Evolutionary conservation across 2,797 vertebrate genomes (phyloP).

Genomic region (Gymnocypris eckloni): DNA sequence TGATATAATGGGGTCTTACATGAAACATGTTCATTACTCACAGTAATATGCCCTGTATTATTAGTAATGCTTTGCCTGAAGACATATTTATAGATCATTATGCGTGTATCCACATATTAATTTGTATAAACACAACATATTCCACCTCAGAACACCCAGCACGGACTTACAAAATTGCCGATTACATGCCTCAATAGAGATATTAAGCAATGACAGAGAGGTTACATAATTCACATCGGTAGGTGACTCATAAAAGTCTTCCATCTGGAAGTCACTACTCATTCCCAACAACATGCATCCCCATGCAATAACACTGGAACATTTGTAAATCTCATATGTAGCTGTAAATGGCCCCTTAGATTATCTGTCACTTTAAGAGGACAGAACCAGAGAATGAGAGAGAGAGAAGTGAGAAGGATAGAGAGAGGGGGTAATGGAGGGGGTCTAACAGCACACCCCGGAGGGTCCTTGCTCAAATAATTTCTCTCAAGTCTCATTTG

Average conservation of each 20-base stretch:
- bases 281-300: constrained; percentile 58
- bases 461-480: constrained; percentile 50
- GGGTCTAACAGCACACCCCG: constrained; percentile 38
- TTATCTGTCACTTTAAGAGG: constrained; percentile 57
- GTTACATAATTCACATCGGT: constrained; percentile 57
- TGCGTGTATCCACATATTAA: constrained; percentile 31
- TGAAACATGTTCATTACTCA: constrained; percentile 36
- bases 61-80: constrained; percentile 37
- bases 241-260: constrained; percentile 54
- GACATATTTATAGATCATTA: constrained; percentile 35
- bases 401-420: constrained; percentile 7
- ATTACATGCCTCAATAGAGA: constrained; percentile 48
- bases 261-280: constrained; percentile 59
- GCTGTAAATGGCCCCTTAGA: constrained; percentile 53
- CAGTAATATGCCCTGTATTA: constrained; percentile 30
- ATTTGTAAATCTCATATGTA: constrained; percentile 57
- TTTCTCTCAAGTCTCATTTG: constrained; percentile 56
- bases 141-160: constrained; percentile 17
- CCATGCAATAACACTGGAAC: constrained; percentile 52
- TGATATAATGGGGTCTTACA: constrained; percentile 4
- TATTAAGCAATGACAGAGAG: constrained; percentile 53
- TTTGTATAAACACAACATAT: constrained; percentile 27
- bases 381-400: constrained; percentile 7
- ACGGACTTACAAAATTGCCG: constrained; percentile 38
- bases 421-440: background rate